Percentiles rank a stretch among this genome's conserved stretches.
Evolutionary conservation across 2,888 invertebrate genomes (phyloP).

Genomic region (Rhagonycha lutea): DNA sequence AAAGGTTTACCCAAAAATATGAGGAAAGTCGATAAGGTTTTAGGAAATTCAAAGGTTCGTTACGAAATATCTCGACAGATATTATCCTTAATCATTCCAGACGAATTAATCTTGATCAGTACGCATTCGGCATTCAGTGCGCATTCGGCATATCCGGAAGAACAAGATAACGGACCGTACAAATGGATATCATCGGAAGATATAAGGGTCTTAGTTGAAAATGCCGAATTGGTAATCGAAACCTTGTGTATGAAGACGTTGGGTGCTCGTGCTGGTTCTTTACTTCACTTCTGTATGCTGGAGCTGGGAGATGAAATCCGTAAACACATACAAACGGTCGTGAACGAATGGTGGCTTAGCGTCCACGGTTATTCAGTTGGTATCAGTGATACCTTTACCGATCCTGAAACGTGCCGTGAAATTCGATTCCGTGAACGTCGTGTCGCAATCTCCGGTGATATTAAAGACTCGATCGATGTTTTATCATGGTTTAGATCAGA

Average conservation of each 20-base stretch:
- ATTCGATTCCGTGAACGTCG: constrained; percentile 69
- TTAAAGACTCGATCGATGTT: too few species aligned
- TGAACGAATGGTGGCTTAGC: constrained; percentile 98
- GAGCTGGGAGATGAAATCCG: constrained; percentile 95
- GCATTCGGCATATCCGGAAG: constrained; percentile 97
- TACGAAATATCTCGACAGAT: constrained; percentile 64
- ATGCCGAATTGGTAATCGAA: constrained; percentile 96
- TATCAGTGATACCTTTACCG: constrained; percentile 99
- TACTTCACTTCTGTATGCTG: constrained; percentile 95
- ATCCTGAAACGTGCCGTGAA: constrained; percentile 96
- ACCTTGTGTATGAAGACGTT: constrained; percentile 97
- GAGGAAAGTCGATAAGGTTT: too few species aligned
- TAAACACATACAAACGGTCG: constrained; percentile 98
- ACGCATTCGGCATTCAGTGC: too few species aligned
- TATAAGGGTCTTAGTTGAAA: constrained; percentile 97
- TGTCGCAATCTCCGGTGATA: not conserved
- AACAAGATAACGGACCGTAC: constrained; percentile 92
- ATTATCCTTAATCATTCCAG: constrained; percentile 96
- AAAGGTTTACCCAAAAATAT: too few species aligned
- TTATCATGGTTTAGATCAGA: too few species aligned
- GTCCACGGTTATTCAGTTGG: constrained; percentile 94
- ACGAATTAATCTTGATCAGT: constrained; percentile 96
- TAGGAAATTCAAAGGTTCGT: too few species aligned
- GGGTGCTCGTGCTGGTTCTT: constrained; percentile 94
- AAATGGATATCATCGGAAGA: constrained; percentile 74